Base-by-base conservation (phyloP, 2,888 invertebrate species). In the Eupithecia dodoneata region DNA sequence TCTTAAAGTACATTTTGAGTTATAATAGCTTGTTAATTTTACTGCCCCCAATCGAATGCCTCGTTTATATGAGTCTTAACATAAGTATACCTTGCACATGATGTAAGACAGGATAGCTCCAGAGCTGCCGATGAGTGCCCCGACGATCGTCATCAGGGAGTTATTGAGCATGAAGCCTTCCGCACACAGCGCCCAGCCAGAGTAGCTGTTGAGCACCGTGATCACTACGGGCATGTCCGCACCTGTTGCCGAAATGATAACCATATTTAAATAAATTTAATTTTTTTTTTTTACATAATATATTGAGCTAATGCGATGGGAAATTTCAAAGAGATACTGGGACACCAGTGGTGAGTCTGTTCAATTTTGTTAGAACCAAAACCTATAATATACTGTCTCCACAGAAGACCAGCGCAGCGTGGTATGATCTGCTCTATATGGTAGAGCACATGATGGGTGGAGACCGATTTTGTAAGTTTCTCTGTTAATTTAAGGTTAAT, bases 161-260 rank as follows among this genome's bases (percentile, higher is more conserved):
- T 98, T 98, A 94, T 98, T 98, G 80, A 98, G 93, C 98, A 98
- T 98, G 93, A 98, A 98, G 55, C 98, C 98, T 95, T 98, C 98
- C 10, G 98, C 98, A 92, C 98, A 98, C 79, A 98, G 95, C 42
- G 98, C 98, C 98, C 98, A 98, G 69, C 98, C 98, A 0, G 98
- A 98, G 94, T 98, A 98, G 87, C 97, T 98, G 96, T 98, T 98
- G 69, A 98, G 94, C 13, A 98, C 98, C 0, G 98, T 98, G 87
- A 98, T 98, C 4, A 98, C 98, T 1, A 98, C 98, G 0, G 98
- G 98, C 98, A 98, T 98, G 93, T 98, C 98, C 81, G 98, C 98
- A 82, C 98, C 98, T 97, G 86, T 71, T 18, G 41, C 47, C 44
- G 9, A 65, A 41, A 65, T 13, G 4, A 65, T 12, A 41, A 65